Evolutionary conservation across 1,140 invertebrate species (phyloP), one percentile per base, ranked within the genome.

Genomic region (Phymastichus coffea): DNA sequence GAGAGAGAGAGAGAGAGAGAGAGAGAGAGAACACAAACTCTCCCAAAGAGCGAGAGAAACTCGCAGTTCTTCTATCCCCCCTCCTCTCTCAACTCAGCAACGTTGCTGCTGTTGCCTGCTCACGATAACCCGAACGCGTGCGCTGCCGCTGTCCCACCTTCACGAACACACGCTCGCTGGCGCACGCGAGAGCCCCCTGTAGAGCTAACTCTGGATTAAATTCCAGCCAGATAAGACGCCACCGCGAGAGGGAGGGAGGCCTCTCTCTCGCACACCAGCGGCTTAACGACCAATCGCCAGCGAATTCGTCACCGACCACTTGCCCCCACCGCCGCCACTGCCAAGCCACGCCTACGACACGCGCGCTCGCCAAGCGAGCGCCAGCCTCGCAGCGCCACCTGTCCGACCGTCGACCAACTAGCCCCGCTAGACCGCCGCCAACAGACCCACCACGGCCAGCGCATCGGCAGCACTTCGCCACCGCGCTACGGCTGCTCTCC

Each of bases 221-320:
- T n/a, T n/a, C n/a, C n/a, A n/a, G n/a, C n/a, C n/a, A n/a, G n/a
- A 64, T 57, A 47, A 49, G 63, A 10, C n/a, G 2, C 40, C 9
- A 12, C 17, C 41, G 1, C 6, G 26, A 17, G 56, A 28, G 57
- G 43, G 57, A 19, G 47, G 15, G 6, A 7, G 6, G 28, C 28
- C 6, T 7, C 28, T 6, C 28, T 33, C 6, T 7, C 69, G 66
- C 75, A 74, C 73, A 75, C 76, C 73, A 68, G 77, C 74, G 76
- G 76, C 71, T 77, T 78, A 77, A 77, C 75, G 71, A 79, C 78
- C 78, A 80, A 80, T 80, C 77, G 73, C 77, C 78, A 80, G 78
- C 77, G 76, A 79, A 80, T 80, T 80, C 78, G 77, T 80, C 76
- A 79, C 76, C 71, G 77, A 69, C 70, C 57, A 68, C 70, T 66